A percentile compares a stretch with the other conserved stretches of the same genome.
Conservation (phyloP, 2,113 vertebrate species). For the Melanerpes formicivorus region DNA sequence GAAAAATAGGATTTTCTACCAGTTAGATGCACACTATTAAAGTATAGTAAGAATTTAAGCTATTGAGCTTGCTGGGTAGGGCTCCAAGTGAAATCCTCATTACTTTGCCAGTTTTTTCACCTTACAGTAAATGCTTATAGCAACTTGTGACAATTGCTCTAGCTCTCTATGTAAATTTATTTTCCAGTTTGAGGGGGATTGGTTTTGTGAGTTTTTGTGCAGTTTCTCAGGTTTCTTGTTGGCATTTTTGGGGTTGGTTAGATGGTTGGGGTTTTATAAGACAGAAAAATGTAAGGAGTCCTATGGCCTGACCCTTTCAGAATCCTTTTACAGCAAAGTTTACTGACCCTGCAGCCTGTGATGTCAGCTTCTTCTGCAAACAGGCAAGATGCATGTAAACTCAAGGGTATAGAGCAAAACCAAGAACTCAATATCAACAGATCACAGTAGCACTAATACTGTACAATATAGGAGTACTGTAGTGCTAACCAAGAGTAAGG, state of each 20-base stretch:
- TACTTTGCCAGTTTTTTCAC: not conserved
- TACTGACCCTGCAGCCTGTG: not conserved
- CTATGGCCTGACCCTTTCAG: not conserved
- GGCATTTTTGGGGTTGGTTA: not conserved
- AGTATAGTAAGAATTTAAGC: not conserved
- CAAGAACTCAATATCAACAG: not conserved
- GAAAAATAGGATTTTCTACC: constrained; percentile 9
- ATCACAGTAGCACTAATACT: not conserved
- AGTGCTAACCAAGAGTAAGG: not conserved
- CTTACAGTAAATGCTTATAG: not conserved
- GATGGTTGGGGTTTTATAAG: not conserved
- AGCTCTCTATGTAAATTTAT: not conserved
- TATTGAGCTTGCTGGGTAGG: not conserved
- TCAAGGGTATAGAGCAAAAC: not conserved
- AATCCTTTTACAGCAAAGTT: not conserved
- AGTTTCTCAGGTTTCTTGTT: not conserved
- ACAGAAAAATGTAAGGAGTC: not conserved
- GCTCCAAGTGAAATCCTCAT: not conserved
- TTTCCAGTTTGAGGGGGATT: not conserved
- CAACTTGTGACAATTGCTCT: not conserved
- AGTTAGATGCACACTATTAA: not conserved
- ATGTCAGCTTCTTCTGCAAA: not conserved
- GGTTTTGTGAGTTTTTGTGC: not conserved
- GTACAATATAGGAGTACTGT: not conserved
- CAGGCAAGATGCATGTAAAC: not conserved